Evolutionary conservation across 2,888 invertebrate species (phyloP), one percentile per base, ranked within the genome.

Genomic region (Xestia sexstrigata): DNA sequence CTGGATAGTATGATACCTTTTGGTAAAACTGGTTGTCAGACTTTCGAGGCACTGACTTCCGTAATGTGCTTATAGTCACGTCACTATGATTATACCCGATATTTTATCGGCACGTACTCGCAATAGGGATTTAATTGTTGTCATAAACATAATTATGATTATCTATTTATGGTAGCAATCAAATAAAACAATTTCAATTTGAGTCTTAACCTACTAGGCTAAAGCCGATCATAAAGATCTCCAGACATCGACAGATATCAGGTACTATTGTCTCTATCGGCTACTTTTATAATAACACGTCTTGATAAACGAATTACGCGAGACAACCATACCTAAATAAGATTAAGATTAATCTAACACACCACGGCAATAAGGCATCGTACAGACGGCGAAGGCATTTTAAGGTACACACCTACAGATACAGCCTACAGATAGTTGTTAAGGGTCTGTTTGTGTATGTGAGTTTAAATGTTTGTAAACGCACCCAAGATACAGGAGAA

Each of bases 181-280:
- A 47, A 67, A 68, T 76, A 68, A 55, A 76, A 67, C 23, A 58
- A 78, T 23, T 26, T 7, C 1, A n/a, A 63, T 55, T n/a, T n/a
- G 11, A 23, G 42, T 35, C 30, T 47, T 26, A 23, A 11, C 39
- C 39, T 42, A 55, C 17, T 42, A 30, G 4, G 39, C 0, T 47
- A 20, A 47, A 11, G 11, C 30, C 6, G 20, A 8, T n/a, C 20
- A n/a, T 62, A 52, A n/a, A 42, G 20, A 45, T 75, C 62, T 0
- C 2, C 20, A 55, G 23, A 55, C 17, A 45, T 17, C 7, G 11
- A 55, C 11, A 20, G 20, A 63, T 9, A 39, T 26, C 15, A 15
- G 0, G 13, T 6, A 62, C 8, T 35, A 15, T n/a, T 35, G 6
- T 23, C 6, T 39, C 63, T 39, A 63, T 63, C 63, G 23, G 23